Conservation (phyloP, 2,113 vertebrate genomes). For the Aspidoscelis tigris region DNA sequence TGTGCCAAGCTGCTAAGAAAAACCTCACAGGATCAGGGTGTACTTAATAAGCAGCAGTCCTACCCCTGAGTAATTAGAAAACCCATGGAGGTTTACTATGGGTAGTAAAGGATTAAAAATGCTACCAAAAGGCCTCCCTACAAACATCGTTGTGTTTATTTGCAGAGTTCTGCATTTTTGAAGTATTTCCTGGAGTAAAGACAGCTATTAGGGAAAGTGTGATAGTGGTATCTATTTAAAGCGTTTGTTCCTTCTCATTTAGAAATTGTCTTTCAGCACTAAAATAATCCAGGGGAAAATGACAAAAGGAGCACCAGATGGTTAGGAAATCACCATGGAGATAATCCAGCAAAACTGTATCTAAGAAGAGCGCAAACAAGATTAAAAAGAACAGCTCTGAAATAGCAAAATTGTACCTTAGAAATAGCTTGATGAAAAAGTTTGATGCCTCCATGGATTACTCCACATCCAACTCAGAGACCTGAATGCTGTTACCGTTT, state of each 20-base stretch:
- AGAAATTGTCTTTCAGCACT: neutral
- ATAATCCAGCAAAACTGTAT: constrained; percentile 34
- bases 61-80: neutral
- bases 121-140: neutral
- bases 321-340: constrained; percentile 28
- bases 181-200: neutral
- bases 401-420: constrained; percentile 1
- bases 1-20: neutral
- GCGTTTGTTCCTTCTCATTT: neutral
- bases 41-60: neutral
- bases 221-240: neutral
- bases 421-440: neutral
- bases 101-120: neutral
- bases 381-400: constrained; percentile 13
- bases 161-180: constrained; percentile 3
- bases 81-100: neutral
- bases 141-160: neutral
- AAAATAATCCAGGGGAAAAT: constrained; percentile 23
- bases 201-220: neutral
- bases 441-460: neutral
- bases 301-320: constrained; percentile 27
- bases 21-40: neutral
- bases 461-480: neutral
- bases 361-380: constrained; percentile 19
- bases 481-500: neutral